Percentiles rank a stretch among this genome's conserved stretches.
Evolutionary conservation across 2,888 invertebrate genomes (phyloP).

Genomic region (Macrophya alboannulata): DNA sequence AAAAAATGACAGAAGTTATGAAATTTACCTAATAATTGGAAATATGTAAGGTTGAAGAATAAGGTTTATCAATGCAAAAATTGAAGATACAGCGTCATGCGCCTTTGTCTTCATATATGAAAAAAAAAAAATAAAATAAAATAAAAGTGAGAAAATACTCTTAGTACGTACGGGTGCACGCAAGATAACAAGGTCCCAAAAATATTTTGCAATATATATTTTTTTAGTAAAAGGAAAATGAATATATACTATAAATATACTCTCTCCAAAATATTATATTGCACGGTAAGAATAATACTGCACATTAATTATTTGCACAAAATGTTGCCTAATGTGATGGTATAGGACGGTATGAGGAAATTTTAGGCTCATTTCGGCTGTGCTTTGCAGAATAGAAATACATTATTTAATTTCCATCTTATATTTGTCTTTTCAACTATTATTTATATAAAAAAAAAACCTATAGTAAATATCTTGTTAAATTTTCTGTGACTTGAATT

Average conservation of each 20-base stretch:
- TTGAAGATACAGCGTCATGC: constrained; percentile 41
- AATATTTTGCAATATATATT: constrained; percentile 72
- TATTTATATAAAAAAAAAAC: neutral
- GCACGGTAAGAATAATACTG: constrained; percentile 59
- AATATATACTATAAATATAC: constrained; percentile 63
- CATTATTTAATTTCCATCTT: constrained; percentile 55
- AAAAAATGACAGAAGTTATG: constrained; percentile 33
- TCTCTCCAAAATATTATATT: constrained; percentile 65
- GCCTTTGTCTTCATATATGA: constrained; percentile 1
- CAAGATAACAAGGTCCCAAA: constrained; percentile 66
- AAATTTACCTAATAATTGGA: constrained; percentile 16
- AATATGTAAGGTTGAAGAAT: constrained; percentile 47
- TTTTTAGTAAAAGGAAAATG: constrained; percentile 66
- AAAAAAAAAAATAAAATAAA: neutral
- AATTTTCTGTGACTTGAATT: constrained; percentile 30
- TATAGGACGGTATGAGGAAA: constrained; percentile 60
- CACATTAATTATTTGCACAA: constrained; percentile 63
- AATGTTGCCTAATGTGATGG: constrained; percentile 48
- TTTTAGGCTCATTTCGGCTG: constrained; percentile 66
- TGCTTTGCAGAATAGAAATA: constrained; percentile 63
- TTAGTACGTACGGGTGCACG: constrained; percentile 66
- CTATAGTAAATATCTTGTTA: neutral
- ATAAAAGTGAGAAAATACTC: constrained; percentile 63
- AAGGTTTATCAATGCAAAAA: constrained; percentile 43
- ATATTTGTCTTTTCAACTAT: constrained; percentile 34